Percentiles rank a stretch among this genome's conserved stretches.
phyloP scores from a whole-genome alignment of 2,113 vertebrate species.

The human region GRCh38 chr22:19364001-19364500 shows the following conservation, averaged over 20 bases:
- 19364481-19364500: background rate
- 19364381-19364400: background rate
- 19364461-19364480: background rate
- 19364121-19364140: background rate
- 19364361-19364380: background rate
- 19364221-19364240: background rate
- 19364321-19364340: background rate
- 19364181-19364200: background rate
- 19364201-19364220: background rate
- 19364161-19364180: background rate
- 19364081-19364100: background rate
- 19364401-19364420: background rate
- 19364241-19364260: background rate
- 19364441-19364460: background rate
- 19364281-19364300: background rate
- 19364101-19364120: background rate
- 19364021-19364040: background rate
- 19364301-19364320: background rate
- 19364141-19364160: background rate
- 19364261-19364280: background rate
- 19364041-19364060: background rate
- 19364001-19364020: background rate
- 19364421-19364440: background rate
- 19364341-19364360: background rate
- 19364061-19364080: background rate